phyloP scores from a whole-genome alignment of 2,113 vertebrate species.

The Chunga burmeisteri region DNA sequence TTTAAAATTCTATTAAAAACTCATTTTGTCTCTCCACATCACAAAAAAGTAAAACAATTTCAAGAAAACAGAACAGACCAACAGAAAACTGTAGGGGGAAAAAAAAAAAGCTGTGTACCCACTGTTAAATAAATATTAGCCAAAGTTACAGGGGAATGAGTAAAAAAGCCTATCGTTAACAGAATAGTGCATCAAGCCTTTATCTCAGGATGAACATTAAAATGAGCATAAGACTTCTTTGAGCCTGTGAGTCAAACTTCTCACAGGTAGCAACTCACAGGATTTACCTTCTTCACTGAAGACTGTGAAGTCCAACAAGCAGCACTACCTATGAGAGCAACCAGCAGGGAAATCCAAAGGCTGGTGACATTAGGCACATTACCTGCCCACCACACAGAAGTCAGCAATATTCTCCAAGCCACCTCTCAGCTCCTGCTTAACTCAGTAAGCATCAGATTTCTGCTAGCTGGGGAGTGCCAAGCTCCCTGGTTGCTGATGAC shows the following conservation, averaged over 20 bases:
- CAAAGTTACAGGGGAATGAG: neutral
- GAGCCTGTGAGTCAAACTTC: neutral
- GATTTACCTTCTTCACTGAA: neutral
- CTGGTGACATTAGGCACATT: accelerated
- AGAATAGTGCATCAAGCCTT: neutral
- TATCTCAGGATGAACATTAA: neutral
- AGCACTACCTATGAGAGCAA: neutral
- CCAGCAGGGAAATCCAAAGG: neutral
- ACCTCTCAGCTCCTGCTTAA: neutral
- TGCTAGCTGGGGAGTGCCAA: neutral
- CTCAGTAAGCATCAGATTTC: neutral
- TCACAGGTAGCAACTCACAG: neutral
- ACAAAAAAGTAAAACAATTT: neutral
- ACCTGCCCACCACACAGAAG: neutral
- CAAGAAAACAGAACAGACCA: neutral
- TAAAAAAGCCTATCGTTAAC: neutral
- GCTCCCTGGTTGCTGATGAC: neutral
- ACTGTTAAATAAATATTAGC: neutral
- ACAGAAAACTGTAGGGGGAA: neutral
- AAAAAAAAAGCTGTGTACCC: neutral
- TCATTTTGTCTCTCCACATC: neutral
- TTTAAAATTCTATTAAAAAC: slow-evolving; percentile 6
- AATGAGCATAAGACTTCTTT: neutral
- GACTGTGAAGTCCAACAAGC: neutral
- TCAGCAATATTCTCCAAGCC: accelerated